Evolutionary conservation across 2,888 invertebrate genomes (phyloP).

Genomic region (Pyrrhia umbra): DNA sequence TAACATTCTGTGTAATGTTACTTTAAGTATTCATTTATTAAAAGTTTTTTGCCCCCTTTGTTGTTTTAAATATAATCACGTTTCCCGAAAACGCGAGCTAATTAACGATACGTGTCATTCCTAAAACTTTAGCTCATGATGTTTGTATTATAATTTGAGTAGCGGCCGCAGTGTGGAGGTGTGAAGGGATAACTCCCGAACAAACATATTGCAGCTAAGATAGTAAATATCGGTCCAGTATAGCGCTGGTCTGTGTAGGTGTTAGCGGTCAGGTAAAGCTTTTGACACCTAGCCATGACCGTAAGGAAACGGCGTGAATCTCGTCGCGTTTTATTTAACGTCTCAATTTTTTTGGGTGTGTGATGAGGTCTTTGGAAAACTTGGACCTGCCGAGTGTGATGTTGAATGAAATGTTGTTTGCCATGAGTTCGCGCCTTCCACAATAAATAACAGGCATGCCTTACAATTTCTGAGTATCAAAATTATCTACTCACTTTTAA

Average conservation of each 20-base stretch:
- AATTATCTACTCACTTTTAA: slow-evolving; percentile 38
- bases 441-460: slow-evolving; percentile 38
- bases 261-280: slow-evolving; percentile 88
- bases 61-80: slow-evolving; percentile 49
- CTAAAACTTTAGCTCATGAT: slow-evolving; percentile 73
- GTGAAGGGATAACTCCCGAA: slow-evolving; percentile 88
- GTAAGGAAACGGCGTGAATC: slow-evolving; percentile 82
- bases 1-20: slow-evolving; percentile 34
- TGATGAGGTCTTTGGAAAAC: slow-evolving; percentile 74
- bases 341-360: slow-evolving; percentile 79
- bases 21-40: slow-evolving; percentile 24
- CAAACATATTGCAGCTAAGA: slow-evolving; percentile 84
- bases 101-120: slow-evolving; percentile 74
- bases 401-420: slow-evolving; percentile 70
- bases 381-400: slow-evolving; percentile 69
- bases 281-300: slow-evolving; percentile 87
- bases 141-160: slow-evolving; percentile 85
- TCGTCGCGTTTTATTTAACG: slow-evolving; percentile 86
- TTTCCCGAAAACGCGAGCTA: slow-evolving; percentile 60
- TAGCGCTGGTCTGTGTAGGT: slow-evolving; percentile 80
- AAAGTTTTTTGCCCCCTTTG: slow-evolving; percentile 35
- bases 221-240: slow-evolving; percentile 79
- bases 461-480: slow-evolving; percentile 52
- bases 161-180: slow-evolving; percentile 80
- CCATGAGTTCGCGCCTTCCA: slow-evolving; percentile 49